Percentiles rank a stretch among this genome's conserved stretches.
phyloP scores from a whole-genome alignment of 2,888 invertebrate species.

The Allolobophora icterica region DNA sequence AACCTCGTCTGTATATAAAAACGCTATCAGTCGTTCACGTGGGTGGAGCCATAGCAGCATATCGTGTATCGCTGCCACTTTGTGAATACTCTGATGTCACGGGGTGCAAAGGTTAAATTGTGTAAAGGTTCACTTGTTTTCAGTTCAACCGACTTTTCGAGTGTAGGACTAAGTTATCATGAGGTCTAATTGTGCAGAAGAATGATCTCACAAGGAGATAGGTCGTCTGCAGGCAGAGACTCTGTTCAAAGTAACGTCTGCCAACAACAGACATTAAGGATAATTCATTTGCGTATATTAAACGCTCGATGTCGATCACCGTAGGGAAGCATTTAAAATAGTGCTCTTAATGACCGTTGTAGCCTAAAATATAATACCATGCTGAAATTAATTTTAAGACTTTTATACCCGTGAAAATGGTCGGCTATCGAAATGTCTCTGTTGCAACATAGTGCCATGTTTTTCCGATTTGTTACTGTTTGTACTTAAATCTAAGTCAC shows the following conservation, averaged over 20 bases:
- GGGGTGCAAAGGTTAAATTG: background rate
- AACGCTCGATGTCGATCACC: too few species aligned
- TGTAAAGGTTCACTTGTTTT: background rate
- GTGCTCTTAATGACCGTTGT: too few species aligned
- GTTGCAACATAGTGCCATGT: too few species aligned
- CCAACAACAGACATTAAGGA: background rate
- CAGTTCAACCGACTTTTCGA: background rate
- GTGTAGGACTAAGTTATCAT: background rate
- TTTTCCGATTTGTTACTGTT: too few species aligned
- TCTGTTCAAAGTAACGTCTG: background rate
- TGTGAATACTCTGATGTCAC: background rate
- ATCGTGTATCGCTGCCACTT: background rate
- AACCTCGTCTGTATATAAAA: background rate
- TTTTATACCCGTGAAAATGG: too few species aligned
- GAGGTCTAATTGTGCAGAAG: background rate
- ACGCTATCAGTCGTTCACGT: background rate
- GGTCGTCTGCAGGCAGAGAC: background rate
- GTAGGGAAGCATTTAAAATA: too few species aligned
- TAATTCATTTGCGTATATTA: too few species aligned
- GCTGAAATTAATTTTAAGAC: too few species aligned
- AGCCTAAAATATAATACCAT: too few species aligned
- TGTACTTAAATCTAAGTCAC: too few species aligned
- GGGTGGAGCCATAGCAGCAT: background rate
- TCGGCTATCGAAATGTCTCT: too few species aligned
- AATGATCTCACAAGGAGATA: too few species aligned